phyloP scores from a whole-genome alignment of 2,797 vertebrate genomes.

The Sebastes reedi region DNA sequence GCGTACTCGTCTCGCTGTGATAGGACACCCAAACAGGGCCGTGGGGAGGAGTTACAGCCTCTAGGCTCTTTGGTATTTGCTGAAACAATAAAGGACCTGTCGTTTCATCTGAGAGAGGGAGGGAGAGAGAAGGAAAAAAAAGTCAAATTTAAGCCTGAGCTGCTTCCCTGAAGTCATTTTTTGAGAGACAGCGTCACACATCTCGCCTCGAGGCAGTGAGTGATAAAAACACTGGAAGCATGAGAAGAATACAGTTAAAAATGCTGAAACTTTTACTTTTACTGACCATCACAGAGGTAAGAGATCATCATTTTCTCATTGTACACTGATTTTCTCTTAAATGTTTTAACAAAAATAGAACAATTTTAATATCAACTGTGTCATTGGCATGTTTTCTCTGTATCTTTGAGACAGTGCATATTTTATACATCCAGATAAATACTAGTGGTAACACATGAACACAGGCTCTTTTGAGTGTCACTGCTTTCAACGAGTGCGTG shows the following conservation, averaged over 20 bases:
- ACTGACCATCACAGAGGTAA: conserved; percentile 69
- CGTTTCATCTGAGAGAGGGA: conserved; percentile 45
- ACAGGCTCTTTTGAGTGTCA: conserved; percentile 74
- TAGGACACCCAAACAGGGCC: conserved; percentile 59
- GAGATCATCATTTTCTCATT: conserved; percentile 27
- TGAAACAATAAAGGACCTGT: conserved; percentile 82
- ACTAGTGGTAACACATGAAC: conserved; percentile 50
- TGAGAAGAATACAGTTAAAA: conserved; percentile 56
- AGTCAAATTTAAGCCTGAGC: conserved; percentile 46
- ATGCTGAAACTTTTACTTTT: conserved; percentile 69
- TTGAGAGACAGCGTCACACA: conserved; percentile 48
- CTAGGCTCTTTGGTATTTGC: conserved; percentile 72
- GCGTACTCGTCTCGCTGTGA: conserved; percentile 51
- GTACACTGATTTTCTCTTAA: background rate
- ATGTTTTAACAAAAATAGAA: background rate
- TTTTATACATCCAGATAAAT: conserved; percentile 14
- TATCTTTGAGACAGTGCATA: background rate
- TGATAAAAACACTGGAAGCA: conserved; percentile 34
- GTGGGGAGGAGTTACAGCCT: conserved; percentile 76
- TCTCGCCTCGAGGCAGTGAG: conserved; percentile 64
- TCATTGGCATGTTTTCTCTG: background rate
- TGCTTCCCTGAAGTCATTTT: conserved; percentile 65
- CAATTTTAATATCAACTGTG: background rate
- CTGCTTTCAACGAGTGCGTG: conserved; percentile 73
- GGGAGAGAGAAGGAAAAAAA: conserved; percentile 6